phyloP scores from a whole-genome alignment of 2,888 invertebrate species.

The Eustalomyia histrio region DNA sequence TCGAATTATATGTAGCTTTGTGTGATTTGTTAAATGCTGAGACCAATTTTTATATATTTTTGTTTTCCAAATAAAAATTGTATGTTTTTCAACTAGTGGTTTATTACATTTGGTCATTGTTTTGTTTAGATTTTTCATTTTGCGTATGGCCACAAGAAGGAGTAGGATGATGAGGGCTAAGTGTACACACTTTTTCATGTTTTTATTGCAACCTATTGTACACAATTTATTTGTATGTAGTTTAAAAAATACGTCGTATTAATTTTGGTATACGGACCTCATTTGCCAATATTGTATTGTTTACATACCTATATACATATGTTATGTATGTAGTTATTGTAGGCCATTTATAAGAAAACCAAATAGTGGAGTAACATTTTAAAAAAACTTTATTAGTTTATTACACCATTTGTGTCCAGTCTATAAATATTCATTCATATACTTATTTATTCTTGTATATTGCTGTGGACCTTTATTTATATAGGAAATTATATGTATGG shows the following conservation, averaged over 20 bases:
- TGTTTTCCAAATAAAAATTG: slow-evolving; percentile 11
- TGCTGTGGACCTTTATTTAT: neutral
- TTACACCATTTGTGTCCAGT: slow-evolving; percentile 51
- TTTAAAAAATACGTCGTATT: neutral
- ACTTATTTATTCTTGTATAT: slow-evolving; percentile 35
- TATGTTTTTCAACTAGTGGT: slow-evolving; percentile 36
- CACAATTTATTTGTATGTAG: neutral
- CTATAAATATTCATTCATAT: slow-evolving; percentile 28
- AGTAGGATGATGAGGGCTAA: neutral
- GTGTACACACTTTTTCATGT: neutral
- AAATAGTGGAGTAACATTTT: slow-evolving; percentile 42
- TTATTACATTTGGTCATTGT: slow-evolving; percentile 27
- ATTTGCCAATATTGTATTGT: slow-evolving; percentile 23
- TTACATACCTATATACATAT: too few species aligned
- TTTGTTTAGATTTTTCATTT: slow-evolving; percentile 11
- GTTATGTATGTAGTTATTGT: neutral
- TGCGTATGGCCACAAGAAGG: neutral
- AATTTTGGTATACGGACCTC: slow-evolving; percentile 4
- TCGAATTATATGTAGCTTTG: neutral
- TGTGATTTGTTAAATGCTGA: neutral
- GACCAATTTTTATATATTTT: neutral
- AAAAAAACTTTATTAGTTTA: slow-evolving; percentile 50
- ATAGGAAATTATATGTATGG: neutral
- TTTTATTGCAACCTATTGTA: neutral
- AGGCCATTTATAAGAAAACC: slow-evolving; percentile 20